Base-by-base conservation (phyloP, 2,113 vertebrate genomes). In the Neodontobutis hainanensis region DNA sequence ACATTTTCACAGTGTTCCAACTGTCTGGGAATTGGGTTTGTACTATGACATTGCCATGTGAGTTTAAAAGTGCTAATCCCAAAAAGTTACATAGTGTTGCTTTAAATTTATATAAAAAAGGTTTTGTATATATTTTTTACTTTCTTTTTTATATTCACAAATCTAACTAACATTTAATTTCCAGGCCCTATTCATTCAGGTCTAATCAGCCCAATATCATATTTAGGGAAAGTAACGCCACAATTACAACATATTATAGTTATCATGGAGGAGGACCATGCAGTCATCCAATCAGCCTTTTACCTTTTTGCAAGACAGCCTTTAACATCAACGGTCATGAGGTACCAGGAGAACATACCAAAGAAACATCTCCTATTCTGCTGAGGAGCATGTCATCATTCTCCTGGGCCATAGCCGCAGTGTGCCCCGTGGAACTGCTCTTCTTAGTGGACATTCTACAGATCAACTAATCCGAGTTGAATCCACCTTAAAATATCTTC, bases 401-500 rank as follows among this genome's bases (percentile, higher is more conserved):
- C 49, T 91, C 42, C 84, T 91, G 19, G 87, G 88, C 14, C 90
- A 90, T 8, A 75, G 88, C 8, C 73, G 51, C 32, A 61, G 15
- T 45, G 60, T 38, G 9, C 12, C 36, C 11, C 57, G 70, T 53
- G 84, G 74, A 43, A 3, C 51, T 35, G 32, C 55, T 19, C 68
- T 19, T 16, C 61, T 88, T 0, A 70, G 76, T 36, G 83, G 84
- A 59, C 65, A 73, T 36, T 38, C 36, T 27, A 63, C 90, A 14
- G 78, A 81, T 12, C 77, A 87, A 38, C 64, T 91, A 35, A 84
- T 55, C 16, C 70, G 32, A 3, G 36, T 85, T 15, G 66, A 87
- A 11, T 63, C 58, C 9, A 56, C 48, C 35, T 4, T 90, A 42
- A 66, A 61, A 44, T 11, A 11, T 11, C 5, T 43, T 50, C 27